Evolutionary conservation across 2,888 invertebrate species (phyloP).

Genomic region (Orgyia antiqua): DNA sequence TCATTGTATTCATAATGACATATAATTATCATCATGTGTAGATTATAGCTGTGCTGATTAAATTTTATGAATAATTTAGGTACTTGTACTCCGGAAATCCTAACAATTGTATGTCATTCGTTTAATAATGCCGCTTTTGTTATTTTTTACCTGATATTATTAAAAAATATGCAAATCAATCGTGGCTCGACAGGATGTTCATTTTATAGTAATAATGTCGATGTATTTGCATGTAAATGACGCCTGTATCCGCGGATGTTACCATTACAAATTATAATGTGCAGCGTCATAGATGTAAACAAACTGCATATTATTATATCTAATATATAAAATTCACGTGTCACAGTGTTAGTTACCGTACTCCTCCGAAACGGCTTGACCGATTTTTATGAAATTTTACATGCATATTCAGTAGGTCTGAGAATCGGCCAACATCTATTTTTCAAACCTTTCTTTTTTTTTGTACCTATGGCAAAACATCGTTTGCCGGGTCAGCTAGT

Average conservation of each 20-base stretch:
- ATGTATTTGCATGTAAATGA: slow-evolving; percentile 74
- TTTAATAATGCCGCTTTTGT: slow-evolving; percentile 63
- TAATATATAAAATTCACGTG: too few species aligned
- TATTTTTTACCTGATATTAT: slow-evolving; percentile 64
- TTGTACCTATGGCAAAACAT: too few species aligned
- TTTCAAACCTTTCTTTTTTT: too few species aligned
- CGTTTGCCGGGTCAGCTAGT: too few species aligned
- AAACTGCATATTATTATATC: slow-evolving; percentile 27
- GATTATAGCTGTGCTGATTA: slow-evolving; percentile 62
- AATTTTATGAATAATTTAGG: slow-evolving; percentile 72
- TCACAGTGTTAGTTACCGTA: too few species aligned
- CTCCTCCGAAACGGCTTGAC: too few species aligned
- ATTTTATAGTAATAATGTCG: slow-evolving; percentile 68
- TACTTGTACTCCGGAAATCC: slow-evolving; percentile 60
- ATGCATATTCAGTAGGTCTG: too few species aligned
- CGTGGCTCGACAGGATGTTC: slow-evolving; percentile 65
- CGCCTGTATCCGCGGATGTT: slow-evolving; percentile 63
- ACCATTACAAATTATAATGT: slow-evolving; percentile 63
- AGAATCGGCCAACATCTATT: too few species aligned
- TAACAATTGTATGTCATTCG: slow-evolving; percentile 58
- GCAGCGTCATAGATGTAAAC: slow-evolving; percentile 55
- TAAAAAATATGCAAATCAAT: slow-evolving; percentile 78
- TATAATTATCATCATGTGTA: slow-evolving; percentile 53
- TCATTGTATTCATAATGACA: slow-evolving; percentile 40
- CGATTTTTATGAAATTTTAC: too few species aligned